These are phyloP conservation scores for Malacosoma neustria DNA, from an alignment of 2,888 invertebrate genomes.

Conservation along the genomic window DNA sequence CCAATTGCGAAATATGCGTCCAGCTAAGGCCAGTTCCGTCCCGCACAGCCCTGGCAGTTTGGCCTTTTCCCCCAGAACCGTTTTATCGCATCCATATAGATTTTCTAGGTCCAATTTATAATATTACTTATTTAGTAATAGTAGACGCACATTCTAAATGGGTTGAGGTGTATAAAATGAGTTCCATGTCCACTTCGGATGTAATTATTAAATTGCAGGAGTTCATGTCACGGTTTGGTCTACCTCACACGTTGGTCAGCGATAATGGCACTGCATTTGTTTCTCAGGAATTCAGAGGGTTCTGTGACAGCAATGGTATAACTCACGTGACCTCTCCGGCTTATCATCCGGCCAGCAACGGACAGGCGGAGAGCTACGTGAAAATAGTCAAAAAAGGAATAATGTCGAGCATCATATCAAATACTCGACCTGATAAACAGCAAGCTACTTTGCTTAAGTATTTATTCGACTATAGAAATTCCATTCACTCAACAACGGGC, in stretches of 20 bases:
- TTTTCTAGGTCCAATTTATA: slow-evolving; percentile 15
- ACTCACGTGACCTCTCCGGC: slow-evolving; percentile 10
- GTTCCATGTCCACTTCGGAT: neutral
- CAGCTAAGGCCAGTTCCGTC: too few relatives aligned
- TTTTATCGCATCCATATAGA: slow-evolving; percentile 16
- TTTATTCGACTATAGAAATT: slow-evolving; percentile 10
- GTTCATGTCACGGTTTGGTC: slow-evolving; percentile 9
- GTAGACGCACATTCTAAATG: slow-evolving; percentile 15
- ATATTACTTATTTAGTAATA: slow-evolving; percentile 8
- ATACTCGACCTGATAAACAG: neutral
- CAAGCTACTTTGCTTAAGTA: slow-evolving; percentile 7
- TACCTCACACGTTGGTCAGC: slow-evolving; percentile 6
- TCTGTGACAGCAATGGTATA: slow-evolving; percentile 1
- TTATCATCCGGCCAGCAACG: slow-evolving; percentile 8
- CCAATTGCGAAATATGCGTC: too few relatives aligned
- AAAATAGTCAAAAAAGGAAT: slow-evolving; percentile 14
- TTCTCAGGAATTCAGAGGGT: slow-evolving; percentile 4
- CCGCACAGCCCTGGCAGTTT: too few relatives aligned
- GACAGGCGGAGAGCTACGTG: slow-evolving; percentile 10
- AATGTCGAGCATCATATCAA: too few relatives aligned
- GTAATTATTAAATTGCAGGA: slow-evolving; percentile 10
- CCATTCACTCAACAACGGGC: slow-evolving; percentile 9
- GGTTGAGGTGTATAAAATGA: slow-evolving; percentile 14
- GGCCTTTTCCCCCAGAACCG: too few relatives aligned
- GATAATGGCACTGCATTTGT: slow-evolving; percentile 8